These are phyloP conservation scores for Mythimna albipuncta DNA, from an alignment of 2,888 invertebrate genomes.

Conservation along the genomic window DNA sequence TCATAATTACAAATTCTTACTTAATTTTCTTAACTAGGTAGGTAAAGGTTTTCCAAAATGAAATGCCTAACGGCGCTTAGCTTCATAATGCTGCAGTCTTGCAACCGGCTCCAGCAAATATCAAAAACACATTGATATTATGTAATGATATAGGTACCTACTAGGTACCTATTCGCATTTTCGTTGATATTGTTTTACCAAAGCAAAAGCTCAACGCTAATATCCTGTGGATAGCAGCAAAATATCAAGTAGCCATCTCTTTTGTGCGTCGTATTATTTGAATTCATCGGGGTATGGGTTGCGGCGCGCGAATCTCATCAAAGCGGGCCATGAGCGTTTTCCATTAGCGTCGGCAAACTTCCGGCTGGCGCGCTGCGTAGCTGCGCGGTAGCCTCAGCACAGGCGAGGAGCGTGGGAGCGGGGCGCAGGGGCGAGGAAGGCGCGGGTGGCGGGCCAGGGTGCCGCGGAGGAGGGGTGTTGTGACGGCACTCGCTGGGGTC, in stretches of 20 bases:
- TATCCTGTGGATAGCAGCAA: constrained; percentile 60
- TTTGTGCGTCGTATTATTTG: constrained; percentile 60
- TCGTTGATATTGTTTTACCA: neutral
- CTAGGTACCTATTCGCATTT: neutral
- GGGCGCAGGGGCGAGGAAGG: constrained; percentile 44
- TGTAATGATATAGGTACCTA: neutral
- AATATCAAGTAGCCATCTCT: constrained; percentile 52
- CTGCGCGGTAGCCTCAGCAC: constrained; percentile 70
- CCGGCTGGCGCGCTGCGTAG: constrained; percentile 87
- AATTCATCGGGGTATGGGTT: constrained; percentile 55
- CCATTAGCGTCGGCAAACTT: constrained; percentile 81
- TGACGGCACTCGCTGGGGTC: constrained; percentile 84
- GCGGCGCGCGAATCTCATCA: constrained; percentile 72
- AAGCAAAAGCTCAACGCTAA: constrained; percentile 12
- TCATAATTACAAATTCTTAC: neutral
- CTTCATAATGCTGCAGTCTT: constrained; percentile 8
- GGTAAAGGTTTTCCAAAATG: neutral
- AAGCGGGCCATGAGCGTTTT: constrained; percentile 79
- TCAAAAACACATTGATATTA: neutral
- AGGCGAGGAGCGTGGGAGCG: constrained; percentile 36
- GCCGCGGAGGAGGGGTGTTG: constrained; percentile 81
- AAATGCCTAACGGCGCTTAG: neutral
- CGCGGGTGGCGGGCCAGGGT: constrained; percentile 54
- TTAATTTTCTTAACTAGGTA: neutral
- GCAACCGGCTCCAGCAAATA: neutral